Percentiles rank a stretch among this genome's conserved stretches.
These are phyloP conservation scores for Folsomia manolachei DNA, from an alignment of 2,888 invertebrate genomes.

Conservation along the genomic window DNA sequence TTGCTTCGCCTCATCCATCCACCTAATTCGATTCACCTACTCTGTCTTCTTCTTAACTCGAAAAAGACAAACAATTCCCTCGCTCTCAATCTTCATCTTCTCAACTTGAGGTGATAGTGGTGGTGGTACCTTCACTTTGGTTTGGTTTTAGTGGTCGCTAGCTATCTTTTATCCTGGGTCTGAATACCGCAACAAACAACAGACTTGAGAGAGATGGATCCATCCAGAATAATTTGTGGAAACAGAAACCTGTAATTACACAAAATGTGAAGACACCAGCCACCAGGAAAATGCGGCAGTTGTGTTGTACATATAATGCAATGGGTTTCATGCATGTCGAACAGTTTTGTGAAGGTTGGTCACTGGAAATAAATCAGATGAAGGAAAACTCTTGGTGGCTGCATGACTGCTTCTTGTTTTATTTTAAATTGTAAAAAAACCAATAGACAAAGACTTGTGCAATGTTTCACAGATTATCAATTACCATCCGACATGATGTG, in stretches of 20 bases:
- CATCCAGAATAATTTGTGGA: neutral
- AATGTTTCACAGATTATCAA: constrained; percentile 16
- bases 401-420: neutral
- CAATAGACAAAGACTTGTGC: neutral
- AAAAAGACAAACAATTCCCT: neutral
- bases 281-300: neutral
- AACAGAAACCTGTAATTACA: neutral
- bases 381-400: neutral
- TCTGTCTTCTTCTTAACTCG: neutral
- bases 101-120: neutral
- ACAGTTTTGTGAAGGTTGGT: too few species aligned
- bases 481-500: too few species aligned
- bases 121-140: too few species aligned
- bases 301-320: too few species aligned
- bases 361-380: neutral
- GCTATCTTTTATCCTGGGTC: too few species aligned
- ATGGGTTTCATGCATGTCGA: too few species aligned
- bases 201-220: too few species aligned
- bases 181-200: too few species aligned
- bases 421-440: neutral
- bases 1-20: neutral
- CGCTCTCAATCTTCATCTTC: neutral
- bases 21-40: neutral
- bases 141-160: too few species aligned
- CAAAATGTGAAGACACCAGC: neutral